Percentiles rank a stretch among this genome's conserved stretches.
These are phyloP conservation scores for Bedellia somnulentella DNA, from an alignment of 2,888 invertebrate species.

Conservation along the genomic window DNA sequence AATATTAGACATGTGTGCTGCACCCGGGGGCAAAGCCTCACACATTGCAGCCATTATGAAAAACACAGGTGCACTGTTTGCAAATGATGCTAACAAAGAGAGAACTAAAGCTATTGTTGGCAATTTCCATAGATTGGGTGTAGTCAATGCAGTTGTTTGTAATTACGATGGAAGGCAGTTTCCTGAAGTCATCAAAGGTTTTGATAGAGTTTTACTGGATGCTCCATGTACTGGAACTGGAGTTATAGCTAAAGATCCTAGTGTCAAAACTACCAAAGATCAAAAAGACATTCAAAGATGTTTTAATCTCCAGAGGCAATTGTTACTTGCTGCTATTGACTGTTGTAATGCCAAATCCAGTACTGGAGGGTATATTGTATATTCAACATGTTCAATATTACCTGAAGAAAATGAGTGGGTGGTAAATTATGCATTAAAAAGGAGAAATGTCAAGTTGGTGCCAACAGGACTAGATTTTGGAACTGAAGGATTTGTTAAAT, in stretches of 20 bases:
- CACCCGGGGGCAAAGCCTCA: slow-evolving; percentile 98
- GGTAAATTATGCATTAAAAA: slow-evolving; percentile 91
- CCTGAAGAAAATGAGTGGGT: slow-evolving; percentile 99
- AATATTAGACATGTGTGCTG: slow-evolving; percentile 95
- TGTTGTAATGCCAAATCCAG: slow-evolving; percentile 89
- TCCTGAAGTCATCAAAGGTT: slow-evolving; percentile 82
- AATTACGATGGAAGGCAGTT: slow-evolving; percentile 89
- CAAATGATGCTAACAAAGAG: slow-evolving; percentile 92
- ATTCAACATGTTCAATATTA: slow-evolving; percentile 97
- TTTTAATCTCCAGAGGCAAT: slow-evolving; percentile 87
- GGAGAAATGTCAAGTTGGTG: slow-evolving; percentile 91
- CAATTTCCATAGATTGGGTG: slow-evolving; percentile 94
- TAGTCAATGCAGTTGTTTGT: slow-evolving; percentile 90
- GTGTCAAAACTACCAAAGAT: slow-evolving; percentile 92
- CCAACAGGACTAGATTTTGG: slow-evolving; percentile 95
- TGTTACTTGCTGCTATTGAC: slow-evolving; percentile 95
- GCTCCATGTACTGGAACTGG: slow-evolving; percentile 99
- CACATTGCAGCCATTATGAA: slow-evolving; percentile 98
- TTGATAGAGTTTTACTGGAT: slow-evolving; percentile 94
- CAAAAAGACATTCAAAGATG: slow-evolving; percentile 88
- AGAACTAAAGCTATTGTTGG: slow-evolving; percentile 91
- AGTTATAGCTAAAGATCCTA: slow-evolving; percentile 95
- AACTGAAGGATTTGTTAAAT: slow-evolving; percentile 90
- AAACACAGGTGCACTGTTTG: slow-evolving; percentile 94
- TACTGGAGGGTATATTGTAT: slow-evolving; percentile 93